Conservation (phyloP, 2,797 vertebrate genomes). For the Scleropages formosus region DNA sequence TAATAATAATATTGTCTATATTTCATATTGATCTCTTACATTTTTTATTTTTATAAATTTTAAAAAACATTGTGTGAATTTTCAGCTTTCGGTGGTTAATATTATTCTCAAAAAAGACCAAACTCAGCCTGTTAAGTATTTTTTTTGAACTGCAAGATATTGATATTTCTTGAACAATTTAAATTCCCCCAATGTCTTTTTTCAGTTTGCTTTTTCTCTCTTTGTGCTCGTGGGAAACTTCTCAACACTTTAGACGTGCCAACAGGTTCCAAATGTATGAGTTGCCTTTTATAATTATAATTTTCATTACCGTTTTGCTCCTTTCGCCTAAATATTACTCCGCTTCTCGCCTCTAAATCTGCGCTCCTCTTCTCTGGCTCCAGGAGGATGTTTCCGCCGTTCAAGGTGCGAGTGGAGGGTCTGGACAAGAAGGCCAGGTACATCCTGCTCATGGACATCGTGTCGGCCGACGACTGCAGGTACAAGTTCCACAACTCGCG, state of each 20-base stretch:
- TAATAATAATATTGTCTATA: too few relatives aligned
- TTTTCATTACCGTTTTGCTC: too few relatives aligned
- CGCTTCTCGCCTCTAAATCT: too few relatives aligned
- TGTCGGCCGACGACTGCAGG: constrained; percentile 91
- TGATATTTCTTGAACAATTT: not conserved
- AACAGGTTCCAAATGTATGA: not conserved
- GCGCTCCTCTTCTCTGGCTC: not conserved
- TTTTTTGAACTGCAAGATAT: not conserved
- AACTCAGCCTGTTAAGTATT: not conserved
- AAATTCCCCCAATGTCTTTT: too few relatives aligned
- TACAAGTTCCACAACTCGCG: constrained; percentile 95
- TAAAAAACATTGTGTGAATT: constrained; percentile 47
- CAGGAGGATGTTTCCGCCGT: constrained; percentile 97
- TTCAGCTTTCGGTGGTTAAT: not conserved
- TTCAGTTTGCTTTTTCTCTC: too few relatives aligned
- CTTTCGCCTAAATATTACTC: too few relatives aligned
- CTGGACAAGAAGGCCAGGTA: constrained; percentile 91
- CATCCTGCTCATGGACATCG: constrained; percentile 94
- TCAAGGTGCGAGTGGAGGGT: constrained; percentile 90
- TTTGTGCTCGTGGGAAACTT: not conserved
- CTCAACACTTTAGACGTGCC: not conserved
- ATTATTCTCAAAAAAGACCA: not conserved
- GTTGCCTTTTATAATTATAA: not conserved
- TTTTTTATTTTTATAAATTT: too few relatives aligned
- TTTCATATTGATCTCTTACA: too few relatives aligned